These are phyloP conservation scores for Sebastolobus altivelis DNA, from an alignment of 2,797 vertebrate species.

Conservation along the genomic window DNA sequence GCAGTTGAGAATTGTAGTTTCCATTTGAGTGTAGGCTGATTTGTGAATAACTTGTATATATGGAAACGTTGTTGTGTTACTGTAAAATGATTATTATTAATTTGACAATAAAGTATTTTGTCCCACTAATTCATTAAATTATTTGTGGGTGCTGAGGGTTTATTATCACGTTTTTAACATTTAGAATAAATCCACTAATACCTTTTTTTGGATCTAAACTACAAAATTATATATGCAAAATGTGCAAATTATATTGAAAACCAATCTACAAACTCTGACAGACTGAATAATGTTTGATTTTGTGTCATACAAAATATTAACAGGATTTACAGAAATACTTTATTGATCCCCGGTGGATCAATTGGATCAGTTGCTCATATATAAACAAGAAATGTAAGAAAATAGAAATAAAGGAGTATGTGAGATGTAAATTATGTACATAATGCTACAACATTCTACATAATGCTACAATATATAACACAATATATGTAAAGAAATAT, in stretches of 20 bases:
- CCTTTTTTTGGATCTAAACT: background rate
- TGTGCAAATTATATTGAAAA: background rate
- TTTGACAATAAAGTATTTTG: constrained; percentile 62
- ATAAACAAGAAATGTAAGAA: too few relatives aligned
- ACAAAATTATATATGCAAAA: background rate
- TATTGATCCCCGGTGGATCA: too few relatives aligned
- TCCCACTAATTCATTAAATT: constrained; percentile 1
- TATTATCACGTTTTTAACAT: background rate
- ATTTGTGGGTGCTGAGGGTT: background rate
- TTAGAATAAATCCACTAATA: background rate
- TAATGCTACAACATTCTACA: too few relatives aligned
- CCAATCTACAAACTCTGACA: background rate
- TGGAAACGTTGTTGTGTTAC: constrained; percentile 21
- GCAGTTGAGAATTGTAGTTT: constrained; percentile 10
- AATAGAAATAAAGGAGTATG: too few relatives aligned
- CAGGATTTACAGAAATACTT: background rate
- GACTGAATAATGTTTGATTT: background rate
- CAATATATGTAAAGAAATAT: too few relatives aligned
- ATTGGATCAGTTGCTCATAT: too few relatives aligned
- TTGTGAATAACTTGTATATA: constrained; percentile 58
- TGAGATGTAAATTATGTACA: too few relatives aligned
- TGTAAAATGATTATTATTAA: constrained; percentile 34
- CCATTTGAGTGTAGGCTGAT: constrained; percentile 47
- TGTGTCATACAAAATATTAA: background rate
- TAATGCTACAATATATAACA: too few relatives aligned